Percentiles rank a stretch among this genome's conserved stretches.
Conservation (phyloP, 2,888 invertebrate genomes). For the Operophtera brumata region DNA sequence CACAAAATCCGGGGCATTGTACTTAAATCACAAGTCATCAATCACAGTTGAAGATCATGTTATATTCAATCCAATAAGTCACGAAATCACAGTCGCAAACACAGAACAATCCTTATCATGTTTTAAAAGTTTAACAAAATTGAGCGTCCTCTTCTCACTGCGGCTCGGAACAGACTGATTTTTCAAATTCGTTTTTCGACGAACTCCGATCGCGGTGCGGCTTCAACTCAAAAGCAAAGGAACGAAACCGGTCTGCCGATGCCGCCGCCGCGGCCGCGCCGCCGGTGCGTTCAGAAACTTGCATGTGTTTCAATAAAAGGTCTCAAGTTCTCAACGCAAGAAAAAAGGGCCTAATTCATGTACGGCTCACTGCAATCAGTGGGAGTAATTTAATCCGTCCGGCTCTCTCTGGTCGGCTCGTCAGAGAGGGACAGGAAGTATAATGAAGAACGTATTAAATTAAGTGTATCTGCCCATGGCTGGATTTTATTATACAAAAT, state of each 20-base stretch:
- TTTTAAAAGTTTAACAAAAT: constrained; percentile 33
- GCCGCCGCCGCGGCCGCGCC: constrained; percentile 43
- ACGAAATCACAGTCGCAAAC: constrained; percentile 59
- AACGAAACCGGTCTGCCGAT: constrained; percentile 65
- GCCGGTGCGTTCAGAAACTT: constrained; percentile 64
- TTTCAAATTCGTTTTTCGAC: constrained; percentile 32
- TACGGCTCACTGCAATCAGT: constrained; percentile 77
- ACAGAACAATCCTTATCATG: constrained; percentile 64
- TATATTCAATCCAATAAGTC: constrained; percentile 61
- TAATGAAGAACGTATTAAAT: constrained; percentile 69
- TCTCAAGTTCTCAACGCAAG: constrained; percentile 74
- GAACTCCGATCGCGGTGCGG: constrained; percentile 51
- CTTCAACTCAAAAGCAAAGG: constrained; percentile 67
- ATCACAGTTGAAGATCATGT: constrained; percentile 44
- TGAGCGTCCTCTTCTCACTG: constrained; percentile 44
- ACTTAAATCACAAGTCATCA: constrained; percentile 44
- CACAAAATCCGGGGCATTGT: constrained; percentile 71
- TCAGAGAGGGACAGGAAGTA: constrained; percentile 47
- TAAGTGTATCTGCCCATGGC: constrained; percentile 69
- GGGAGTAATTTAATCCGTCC: constrained; percentile 67
- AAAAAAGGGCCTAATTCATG: constrained; percentile 76
- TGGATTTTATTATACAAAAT: constrained; percentile 72
- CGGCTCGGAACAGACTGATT: constrained; percentile 64
- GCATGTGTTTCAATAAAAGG: constrained; percentile 77
- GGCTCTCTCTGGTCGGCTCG: constrained; percentile 45